Base-by-base conservation (phyloP, 2,888 invertebrate species). In the Bellardia bayeri region DNA sequence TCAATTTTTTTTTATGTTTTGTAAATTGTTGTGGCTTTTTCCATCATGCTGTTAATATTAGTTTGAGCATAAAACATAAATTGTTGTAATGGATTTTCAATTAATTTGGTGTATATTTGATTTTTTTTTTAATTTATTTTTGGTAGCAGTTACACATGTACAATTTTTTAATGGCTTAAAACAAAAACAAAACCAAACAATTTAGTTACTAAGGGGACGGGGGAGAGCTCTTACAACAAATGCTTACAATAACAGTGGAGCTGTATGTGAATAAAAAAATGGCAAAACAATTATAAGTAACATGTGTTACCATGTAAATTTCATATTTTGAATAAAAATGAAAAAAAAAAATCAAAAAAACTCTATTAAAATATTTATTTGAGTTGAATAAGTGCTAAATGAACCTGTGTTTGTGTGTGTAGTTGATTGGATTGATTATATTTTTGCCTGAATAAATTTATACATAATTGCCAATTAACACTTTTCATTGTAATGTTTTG, bases 381-480 rank as follows among this genome's bases (percentile, higher is more conserved):
- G 8, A 33, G 0, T 23, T 37, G 37, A 37, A 37, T 37, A 37
- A 37, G 37, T 75, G 68, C 2, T 74, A 68, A 80, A 37, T 68
- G 64, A 74, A 74, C 51, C 49, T 69, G 72, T 30, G 54, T 80
- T 54, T 75, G 54, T 75, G 58, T 68, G 72, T 82, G 81, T 63
- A 81, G 82, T 87, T 88, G 83, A 88, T 88, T 89, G 92, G 92
- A 92, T 92, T 92, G 87, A 87, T 87, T 92, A 92, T 92, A 91
- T 92, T 92, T 91, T 91, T 91, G 92, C 92, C 90, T 90, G 90
- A 90, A 89, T 90, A 92, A 92, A 92, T 92, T 92, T 91, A 90
- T 91, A 90, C 91, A 92, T 92, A 92, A 92, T 92, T 92, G 92
- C 90, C 92, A 92, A 92, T 92, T 92, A 92, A 92, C 92, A 92